Evolutionary conservation across 2,113 vertebrate genomes (phyloP), one percentile per base, ranked within the genome.

Genomic region (Cebidichthys violaceus): DNA sequence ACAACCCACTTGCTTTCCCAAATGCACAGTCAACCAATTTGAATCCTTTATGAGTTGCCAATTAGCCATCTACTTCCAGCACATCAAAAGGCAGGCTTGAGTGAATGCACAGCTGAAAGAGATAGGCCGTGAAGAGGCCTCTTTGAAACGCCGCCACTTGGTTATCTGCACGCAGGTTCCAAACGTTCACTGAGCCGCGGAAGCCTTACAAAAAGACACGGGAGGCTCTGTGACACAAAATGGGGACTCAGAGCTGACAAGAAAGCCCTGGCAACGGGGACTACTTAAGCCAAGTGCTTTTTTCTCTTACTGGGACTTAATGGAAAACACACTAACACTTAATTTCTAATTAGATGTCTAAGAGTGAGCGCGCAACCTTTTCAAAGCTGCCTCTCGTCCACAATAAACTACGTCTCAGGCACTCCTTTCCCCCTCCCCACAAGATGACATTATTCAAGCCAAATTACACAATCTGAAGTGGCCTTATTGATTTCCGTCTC

Each of bases 41-140:
- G 66, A 86, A 87, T 87, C 88, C 83, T 92, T 88, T 90, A 89
- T 83, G 84, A 81, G 85, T 64, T 92, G 86, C 88, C 93, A 94
- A 94, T 94, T 93, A 94, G 85, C 75, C 89, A 88, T 92, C 80
- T 92, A 74, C 84, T 82, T 75, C 70, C 45, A 61, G 78, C 14
- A 82, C 88, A 93, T 92, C 89, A 91, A 93, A 92, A 88, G 83
- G 43, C 57, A 81, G 76, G 65, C 88, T 90, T 43, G 70, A 83
- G 79, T 31, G 62, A 88, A 73, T 80, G 81, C 85, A 59, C 77
- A 75, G 70, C 75, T 75, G 83, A 81, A 77, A 80, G 73, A 70
- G 84, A 90, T 55, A 66, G 72, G 61, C 81, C 39, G 83, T 69
- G 89, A 91, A 90, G 90, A 87, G 76, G 60, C 75, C 74, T 81